Evolutionary conservation across 2,797 vertebrate genomes (phyloP).

Genomic region (Halcyon leucocephala): DNA sequence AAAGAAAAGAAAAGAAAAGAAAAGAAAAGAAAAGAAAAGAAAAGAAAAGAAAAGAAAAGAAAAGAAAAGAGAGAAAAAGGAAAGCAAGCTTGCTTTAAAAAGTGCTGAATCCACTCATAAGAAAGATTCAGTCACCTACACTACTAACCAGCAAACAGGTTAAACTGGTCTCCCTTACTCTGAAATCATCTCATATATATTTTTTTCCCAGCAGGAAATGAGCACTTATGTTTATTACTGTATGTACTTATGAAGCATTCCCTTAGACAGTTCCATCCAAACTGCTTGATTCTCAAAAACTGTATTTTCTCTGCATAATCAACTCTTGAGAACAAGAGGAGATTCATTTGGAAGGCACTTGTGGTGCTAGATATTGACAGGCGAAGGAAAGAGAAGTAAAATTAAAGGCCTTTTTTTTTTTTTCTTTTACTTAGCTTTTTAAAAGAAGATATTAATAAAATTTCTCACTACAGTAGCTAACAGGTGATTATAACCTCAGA

Average conservation of each 20-base stretch:
- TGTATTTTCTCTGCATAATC: neutral
- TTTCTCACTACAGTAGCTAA: neutral
- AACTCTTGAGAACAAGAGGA: neutral
- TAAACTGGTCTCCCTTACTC: neutral
- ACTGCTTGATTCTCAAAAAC: neutral
- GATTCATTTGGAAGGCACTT: neutral
- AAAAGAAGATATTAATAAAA: neutral
- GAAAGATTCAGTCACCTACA: neutral
- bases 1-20: no score
- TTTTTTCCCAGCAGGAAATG: neutral
- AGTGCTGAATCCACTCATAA: neutral
- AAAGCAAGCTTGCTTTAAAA: neutral
- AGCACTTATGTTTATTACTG: neutral
- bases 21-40: no score
- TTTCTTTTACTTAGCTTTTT: neutral
- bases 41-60: no score
- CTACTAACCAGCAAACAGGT: neutral
- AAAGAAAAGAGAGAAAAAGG: neutral
- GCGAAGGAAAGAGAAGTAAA: neutral
- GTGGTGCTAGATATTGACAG: neutral
- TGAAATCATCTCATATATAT: neutral
- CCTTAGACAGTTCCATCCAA: neutral
- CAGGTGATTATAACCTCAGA: neutral
- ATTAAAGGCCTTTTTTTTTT: neutral
- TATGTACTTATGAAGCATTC: neutral